These are phyloP conservation scores for Lepidocolaptes lacrymiger DNA, from an alignment of 2,797 vertebrate species.

Conservation along the genomic window DNA sequence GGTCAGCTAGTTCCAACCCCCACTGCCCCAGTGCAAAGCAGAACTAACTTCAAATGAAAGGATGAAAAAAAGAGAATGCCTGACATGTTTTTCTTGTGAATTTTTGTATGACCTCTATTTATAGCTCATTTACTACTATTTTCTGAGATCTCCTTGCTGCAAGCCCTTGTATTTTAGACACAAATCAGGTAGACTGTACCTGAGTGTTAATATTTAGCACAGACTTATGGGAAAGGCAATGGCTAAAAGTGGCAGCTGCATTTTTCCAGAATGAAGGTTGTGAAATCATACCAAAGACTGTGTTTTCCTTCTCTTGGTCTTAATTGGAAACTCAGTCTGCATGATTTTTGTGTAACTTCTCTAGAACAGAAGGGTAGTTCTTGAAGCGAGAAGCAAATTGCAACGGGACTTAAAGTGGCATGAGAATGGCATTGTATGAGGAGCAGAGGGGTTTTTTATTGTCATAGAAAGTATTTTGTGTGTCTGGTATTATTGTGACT, in stretches of 20 bases:
- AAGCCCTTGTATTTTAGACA: background rate
- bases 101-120: conserved; percentile 7
- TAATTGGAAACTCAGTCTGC: conserved; percentile 6
- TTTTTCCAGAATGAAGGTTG: background rate
- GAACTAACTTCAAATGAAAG: conserved; percentile 27
- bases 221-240: background rate
- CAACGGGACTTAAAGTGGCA: background rate
- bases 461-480: background rate
- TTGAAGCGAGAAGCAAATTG: conserved; percentile 28
- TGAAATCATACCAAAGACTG: background rate
- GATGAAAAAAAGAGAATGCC: background rate
- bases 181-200: background rate
- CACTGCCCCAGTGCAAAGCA: background rate
- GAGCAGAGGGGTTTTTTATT: background rate
- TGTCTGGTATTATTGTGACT: background rate
- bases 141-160: background rate
- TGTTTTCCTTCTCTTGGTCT: background rate
- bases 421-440: background rate
- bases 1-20: background rate
- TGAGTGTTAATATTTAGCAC: background rate
- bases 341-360: conserved; percentile 5
- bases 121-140: background rate
- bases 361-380: background rate
- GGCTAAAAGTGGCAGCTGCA: background rate
- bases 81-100: background rate